phyloP scores from a whole-genome alignment of 2,797 vertebrate species.

The Rhinatrema bivittatum region DNA sequence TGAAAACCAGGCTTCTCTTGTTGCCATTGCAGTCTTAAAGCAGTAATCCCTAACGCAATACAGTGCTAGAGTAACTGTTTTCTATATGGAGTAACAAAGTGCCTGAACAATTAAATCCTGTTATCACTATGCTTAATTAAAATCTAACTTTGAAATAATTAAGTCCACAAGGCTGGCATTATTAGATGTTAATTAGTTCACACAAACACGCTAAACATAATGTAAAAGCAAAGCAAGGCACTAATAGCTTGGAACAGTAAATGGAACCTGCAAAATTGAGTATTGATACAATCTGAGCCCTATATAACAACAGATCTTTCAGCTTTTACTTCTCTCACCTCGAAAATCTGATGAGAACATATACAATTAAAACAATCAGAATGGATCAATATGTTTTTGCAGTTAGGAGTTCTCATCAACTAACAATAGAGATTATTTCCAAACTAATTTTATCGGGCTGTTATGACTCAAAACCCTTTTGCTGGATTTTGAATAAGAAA shows the following conservation, averaged over 20 bases:
- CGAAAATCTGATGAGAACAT: constrained; percentile 5
- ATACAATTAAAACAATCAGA: constrained; percentile 1
- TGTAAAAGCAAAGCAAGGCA: constrained; percentile 1
- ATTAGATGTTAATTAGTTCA: constrained; percentile 10
- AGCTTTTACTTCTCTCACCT: neutral
- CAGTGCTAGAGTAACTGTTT: constrained; percentile 10
- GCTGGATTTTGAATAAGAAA: neutral
- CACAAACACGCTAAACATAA: constrained; percentile 8
- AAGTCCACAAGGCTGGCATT: constrained; percentile 6
- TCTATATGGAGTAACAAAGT: constrained; percentile 19
- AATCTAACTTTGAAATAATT: constrained; percentile 12
- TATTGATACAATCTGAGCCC: neutral
- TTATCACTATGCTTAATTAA: constrained; percentile 21
- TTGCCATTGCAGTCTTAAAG: no score
- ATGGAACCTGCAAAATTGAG: neutral
- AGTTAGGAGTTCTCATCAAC: neutral
- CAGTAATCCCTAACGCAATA: no score
- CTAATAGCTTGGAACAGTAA: neutral
- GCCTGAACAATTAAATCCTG: constrained; percentile 8
- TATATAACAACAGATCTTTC: neutral
- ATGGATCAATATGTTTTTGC: neutral
- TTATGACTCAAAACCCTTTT: neutral
- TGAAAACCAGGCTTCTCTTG: no score
- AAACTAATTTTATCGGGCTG: constrained; percentile 2
- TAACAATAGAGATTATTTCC: neutral